Base-by-base conservation (phyloP, 2,888 invertebrate genomes). In the Drosophila birchii region DNA sequence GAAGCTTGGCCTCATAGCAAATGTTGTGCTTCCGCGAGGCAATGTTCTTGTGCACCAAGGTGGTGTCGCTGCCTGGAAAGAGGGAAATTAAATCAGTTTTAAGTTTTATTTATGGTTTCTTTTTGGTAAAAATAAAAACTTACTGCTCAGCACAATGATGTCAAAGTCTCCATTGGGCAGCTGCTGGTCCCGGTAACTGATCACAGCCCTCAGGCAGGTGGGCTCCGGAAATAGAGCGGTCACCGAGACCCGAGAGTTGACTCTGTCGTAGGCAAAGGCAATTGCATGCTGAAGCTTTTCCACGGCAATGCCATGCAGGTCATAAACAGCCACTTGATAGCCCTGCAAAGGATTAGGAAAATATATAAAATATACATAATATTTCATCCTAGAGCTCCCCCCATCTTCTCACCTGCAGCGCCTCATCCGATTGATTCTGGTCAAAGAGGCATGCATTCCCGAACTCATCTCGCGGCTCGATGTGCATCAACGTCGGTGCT, bases 381-480 rank as follows among this genome's bases (percentile, higher is more conserved):
- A 12, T 41, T 34, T n/a, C 11, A 18, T 8, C 12, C 9, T 4
- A 1, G n/a, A 29, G 5, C 26, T 26, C 3, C 23, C 9, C 16
- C 23, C 9, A 9, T 34, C 16, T 6, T 18, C 69, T 60, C 81
- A 94, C 95, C 88, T 94, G 93, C 0, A 95, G 94, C 1, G 95
- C 95, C 89, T 95, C 93, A 72, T 94, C 94, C 41, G 93, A 93
- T 49, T 94, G 93, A 36, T 93, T 93, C 41, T 94, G 93, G 39
- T 94, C 93, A 86, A 95, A 95, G 78, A 93, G 91, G 86, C 97
- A 97, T n/a, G 95, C 93, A 92, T 98, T 98, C 90, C 97, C 97
- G 93, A 96, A 98, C 91, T 96, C 96, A 93, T 98, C 98, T 70
- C 98, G 94, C n/a, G 98, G 98, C 91, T 97, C 97, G 89, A 98